These are phyloP conservation scores for Vulpes ferrilata DNA, from an alignment of 2,113 vertebrate species.

Conservation along the genomic window DNA sequence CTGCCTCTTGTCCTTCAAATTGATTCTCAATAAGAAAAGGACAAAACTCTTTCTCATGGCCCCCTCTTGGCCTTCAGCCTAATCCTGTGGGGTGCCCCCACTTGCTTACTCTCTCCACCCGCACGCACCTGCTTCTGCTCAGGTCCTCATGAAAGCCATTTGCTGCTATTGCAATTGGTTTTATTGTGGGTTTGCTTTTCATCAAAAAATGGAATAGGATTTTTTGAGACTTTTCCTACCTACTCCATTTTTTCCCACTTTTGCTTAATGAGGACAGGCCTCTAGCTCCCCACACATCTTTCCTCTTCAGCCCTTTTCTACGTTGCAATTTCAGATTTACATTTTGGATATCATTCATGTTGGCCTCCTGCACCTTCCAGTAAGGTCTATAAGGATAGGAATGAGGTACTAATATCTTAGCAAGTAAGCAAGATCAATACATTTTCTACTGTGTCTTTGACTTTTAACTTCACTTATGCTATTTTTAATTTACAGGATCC, in stretches of 20 bases:
- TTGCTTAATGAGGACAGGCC: background rate
- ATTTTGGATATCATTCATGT: background rate
- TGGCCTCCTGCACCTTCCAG: background rate
- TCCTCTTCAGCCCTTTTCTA: background rate
- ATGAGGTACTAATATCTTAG: background rate
- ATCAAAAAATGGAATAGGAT: background rate
- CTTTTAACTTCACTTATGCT: background rate
- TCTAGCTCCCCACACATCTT: background rate
- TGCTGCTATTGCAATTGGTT: background rate
- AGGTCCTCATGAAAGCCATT: background rate
- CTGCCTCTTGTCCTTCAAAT: background rate
- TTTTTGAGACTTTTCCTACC: background rate
- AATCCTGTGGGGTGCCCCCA: background rate
- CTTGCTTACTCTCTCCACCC: background rate
- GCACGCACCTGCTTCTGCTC: constrained; percentile 19
- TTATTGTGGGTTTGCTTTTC: background rate
- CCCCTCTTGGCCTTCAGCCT: background rate
- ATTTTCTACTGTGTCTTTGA: background rate
- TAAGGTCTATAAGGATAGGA: background rate
- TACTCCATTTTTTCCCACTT: background rate
- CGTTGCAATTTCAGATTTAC: background rate
- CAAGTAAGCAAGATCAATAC: background rate
- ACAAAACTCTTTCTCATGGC: background rate
- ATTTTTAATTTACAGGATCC: background rate
- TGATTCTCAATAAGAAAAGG: background rate